These are phyloP conservation scores for Amazona vittata DNA, from an alignment of 2,113 vertebrate species.

Conservation along the genomic window DNA sequence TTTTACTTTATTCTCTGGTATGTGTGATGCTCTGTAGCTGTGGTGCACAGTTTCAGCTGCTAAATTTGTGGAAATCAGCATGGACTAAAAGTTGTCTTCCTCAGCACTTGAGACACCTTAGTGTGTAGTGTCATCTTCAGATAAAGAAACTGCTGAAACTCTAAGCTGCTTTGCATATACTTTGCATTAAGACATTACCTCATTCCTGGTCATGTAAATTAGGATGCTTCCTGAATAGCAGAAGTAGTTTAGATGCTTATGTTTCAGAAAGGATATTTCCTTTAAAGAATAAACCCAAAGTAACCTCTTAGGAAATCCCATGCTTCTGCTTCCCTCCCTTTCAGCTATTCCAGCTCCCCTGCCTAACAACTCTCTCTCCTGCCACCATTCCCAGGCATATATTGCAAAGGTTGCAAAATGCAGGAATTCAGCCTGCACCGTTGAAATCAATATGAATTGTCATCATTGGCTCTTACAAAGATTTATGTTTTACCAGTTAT, in stretches of 20 bases:
- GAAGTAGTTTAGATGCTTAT: not conserved
- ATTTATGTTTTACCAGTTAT: not conserved
- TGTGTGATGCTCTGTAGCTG: not conserved
- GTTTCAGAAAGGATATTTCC: not conserved
- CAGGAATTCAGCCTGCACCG: not conserved
- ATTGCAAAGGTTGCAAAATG: conserved; percentile 17
- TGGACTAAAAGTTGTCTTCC: not conserved
- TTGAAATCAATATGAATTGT: conserved; percentile 12
- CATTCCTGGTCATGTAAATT: conserved; percentile 21
- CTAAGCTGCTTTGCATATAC: conserved; percentile 3
- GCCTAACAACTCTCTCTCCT: not conserved
- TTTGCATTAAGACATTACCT: conserved; percentile 32
- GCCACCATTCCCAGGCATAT: not conserved
- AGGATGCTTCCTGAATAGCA: not conserved
- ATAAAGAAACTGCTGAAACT: not conserved
- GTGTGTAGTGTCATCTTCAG: not conserved
- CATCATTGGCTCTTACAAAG: not conserved
- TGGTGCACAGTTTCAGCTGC: not conserved
- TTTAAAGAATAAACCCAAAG: not conserved
- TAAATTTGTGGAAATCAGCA: not conserved
- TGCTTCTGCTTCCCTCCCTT: not conserved
- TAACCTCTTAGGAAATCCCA: not conserved
- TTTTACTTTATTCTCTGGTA: not conserved
- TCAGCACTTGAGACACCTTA: not conserved
- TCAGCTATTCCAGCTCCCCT: not conserved